Base-by-base conservation (phyloP, 2,797 vertebrate species). In the Eupleurogrammus muticus region DNA sequence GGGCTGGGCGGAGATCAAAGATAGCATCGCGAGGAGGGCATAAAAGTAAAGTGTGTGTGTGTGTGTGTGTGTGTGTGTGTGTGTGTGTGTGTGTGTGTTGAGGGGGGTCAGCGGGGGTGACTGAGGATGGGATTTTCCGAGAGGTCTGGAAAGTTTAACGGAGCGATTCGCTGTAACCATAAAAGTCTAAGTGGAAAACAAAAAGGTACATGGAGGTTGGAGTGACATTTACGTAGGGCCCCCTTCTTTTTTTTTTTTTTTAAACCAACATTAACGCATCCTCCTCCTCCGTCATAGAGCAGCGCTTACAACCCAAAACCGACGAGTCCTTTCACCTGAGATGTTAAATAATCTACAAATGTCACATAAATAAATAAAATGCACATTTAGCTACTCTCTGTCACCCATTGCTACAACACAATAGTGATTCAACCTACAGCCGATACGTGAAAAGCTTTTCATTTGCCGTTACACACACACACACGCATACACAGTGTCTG, bases 101-200 rank as follows among this genome's bases (percentile, higher is more conserved):
- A 38, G 61, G 28, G 38, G 14, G 42, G 65, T 38, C 17, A 11
- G 36, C 7, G 2, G 24, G 28, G 71, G 40, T 5, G 76, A 51
- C 28, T 0, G 52, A 72, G 87, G 82, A 82, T 66, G 80, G 36
- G 79, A 89, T 90, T 92, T 92, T 90, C 89, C 90, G 70, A 73
- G 59, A 83, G 82, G 80, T 70, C 75, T 64, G 78, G 70, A 70
- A 86, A 93, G 85, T 82, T 90, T 87, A 91, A 89, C 76, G 28
- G 77, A 89, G 89, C 81, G 70, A 53, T 58, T 81, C 56, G 12
- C 54, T 42, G 67, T 55, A 64, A 88, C 87, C 91, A 92, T 93
- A 93, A 93, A 93, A 92, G 88, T 85, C 82, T 89, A 85, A 63
- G 66, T 60, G 83, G 87, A 87, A 87, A 89, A n/a, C n/a, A n/a